phyloP scores from a whole-genome alignment of 2,797 vertebrate species.

The Crenichthys baileyi region DNA sequence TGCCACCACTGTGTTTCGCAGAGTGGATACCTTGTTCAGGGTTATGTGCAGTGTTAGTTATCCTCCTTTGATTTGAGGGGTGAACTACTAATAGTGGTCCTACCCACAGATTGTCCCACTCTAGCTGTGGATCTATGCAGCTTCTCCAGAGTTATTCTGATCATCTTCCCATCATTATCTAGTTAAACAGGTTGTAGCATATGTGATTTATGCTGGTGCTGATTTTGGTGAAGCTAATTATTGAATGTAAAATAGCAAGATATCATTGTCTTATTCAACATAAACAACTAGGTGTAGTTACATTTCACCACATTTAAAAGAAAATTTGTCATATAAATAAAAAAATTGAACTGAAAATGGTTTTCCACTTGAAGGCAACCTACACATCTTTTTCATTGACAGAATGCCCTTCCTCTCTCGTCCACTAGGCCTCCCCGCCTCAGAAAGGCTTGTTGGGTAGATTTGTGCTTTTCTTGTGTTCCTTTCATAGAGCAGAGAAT shows the following conservation, averaged over 20 bases:
- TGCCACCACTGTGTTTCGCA: no score
- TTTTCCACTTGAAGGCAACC: conserved; percentile 14
- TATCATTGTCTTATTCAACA: background rate
- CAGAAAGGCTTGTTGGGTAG: conserved; percentile 66
- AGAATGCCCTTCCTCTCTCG: conserved; percentile 39
- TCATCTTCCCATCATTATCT: background rate
- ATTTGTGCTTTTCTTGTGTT: conserved; percentile 78
- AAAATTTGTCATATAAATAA: background rate
- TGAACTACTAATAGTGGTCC: background rate
- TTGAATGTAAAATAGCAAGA: background rate
- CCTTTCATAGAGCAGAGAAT: conserved; percentile 74
- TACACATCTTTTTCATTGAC: conserved; percentile 47
- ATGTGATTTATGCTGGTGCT: no score
- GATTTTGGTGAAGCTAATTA: background rate
- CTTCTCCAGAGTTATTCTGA: background rate
- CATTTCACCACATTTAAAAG: background rate
- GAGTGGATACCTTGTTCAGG: background rate
- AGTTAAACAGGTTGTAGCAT: background rate
- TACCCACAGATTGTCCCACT: background rate
- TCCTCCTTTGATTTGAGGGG: background rate
- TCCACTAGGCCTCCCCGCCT: conserved; percentile 51
- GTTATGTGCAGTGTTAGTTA: no score
- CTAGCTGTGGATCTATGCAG: background rate
- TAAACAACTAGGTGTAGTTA: background rate
- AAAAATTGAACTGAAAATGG: background rate